Evolutionary conservation across 2,113 vertebrate genomes (phyloP), one percentile per base, ranked within the genome.

Genomic region (Tragelaphus imberbis): DNA sequence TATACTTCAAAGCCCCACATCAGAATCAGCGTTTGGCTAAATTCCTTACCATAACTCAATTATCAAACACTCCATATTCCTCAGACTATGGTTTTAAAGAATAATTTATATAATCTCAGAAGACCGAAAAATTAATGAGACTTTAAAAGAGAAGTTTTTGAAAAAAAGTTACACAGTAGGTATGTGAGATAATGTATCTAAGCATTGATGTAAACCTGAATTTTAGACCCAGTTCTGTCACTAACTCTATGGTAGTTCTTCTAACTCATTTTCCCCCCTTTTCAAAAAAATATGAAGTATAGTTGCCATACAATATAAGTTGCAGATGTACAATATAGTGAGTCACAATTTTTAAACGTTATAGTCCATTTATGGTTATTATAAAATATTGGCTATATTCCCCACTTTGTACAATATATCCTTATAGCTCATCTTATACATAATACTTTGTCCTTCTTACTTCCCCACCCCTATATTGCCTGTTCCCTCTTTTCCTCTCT

Each of bases 11-110:
- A 86, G 9, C 21, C n/a, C 6, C 23, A 68, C n/a, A 63, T 95
- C 79, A 92, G 91, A 97, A 91, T 51, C 36, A 88, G 53, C 49
- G 2, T 95, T 86, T 75, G 75, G 6, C 16, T 96, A 91, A 91
- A 44, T 89, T 77, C 11, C 33, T 88, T 55, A 88, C 9, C 14
- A 21, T 75, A 93, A 68, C 51, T 94, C 44, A 59, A 25, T 71
- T 40, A 44, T 80, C 80, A 96, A 86, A 58, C 4, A 79, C 16
- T 82, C 9, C 40, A 71, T 80, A 90, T 56, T 93, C 58, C 25
- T 90, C 21, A 90, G 21, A 58, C 5, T 86, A 30, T 40, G 53
- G 36, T 53, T 91, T 90, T 75, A 81, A 81, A 36, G 23, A 94
- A 92, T 61, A 82, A 82, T 63, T 77, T 44, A 27, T 90, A 5